Percentiles rank a stretch among this genome's conserved stretches.
phyloP scores from a whole-genome alignment of 2,888 invertebrate genomes.

The Meganola albula region DNA sequence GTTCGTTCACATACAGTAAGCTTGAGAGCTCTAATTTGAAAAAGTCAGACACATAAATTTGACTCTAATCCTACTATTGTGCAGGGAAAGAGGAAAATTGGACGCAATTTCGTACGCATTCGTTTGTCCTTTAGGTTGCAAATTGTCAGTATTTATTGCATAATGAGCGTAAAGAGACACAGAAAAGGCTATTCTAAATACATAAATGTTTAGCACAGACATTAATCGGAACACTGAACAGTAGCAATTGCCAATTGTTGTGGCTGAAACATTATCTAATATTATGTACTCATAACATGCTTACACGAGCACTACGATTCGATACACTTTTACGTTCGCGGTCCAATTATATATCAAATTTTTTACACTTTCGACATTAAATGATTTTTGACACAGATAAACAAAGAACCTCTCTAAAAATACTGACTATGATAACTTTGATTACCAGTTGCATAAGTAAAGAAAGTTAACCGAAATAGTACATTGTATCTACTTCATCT shows the following conservation, averaged over 20 bases:
- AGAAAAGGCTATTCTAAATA: constrained; percentile 38
- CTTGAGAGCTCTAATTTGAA: constrained; percentile 64
- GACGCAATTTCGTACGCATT: constrained; percentile 59
- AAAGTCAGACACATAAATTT: constrained; percentile 75
- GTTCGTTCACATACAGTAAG: constrained; percentile 55
- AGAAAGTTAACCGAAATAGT: too few species aligned
- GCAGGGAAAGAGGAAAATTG: constrained; percentile 66
- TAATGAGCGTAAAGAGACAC: constrained; percentile 50
- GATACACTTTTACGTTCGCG: constrained; percentile 61
- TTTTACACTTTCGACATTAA: constrained; percentile 45
- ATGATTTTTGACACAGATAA: too few species aligned
- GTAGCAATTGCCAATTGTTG: constrained; percentile 31
- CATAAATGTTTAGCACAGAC: constrained; percentile 23
- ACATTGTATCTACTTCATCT: too few species aligned
- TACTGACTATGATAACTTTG: too few species aligned
- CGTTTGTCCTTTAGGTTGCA: constrained; percentile 51
- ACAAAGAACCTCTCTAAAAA: too few species aligned
- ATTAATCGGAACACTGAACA: constrained; percentile 31
- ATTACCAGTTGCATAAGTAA: too few species aligned
- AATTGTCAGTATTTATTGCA: constrained; percentile 59
- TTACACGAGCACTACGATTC: constrained; percentile 45
- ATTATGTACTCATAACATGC: constrained; percentile 24
- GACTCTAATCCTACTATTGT: constrained; percentile 67
- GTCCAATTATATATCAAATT: constrained; percentile 34
- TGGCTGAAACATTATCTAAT: too few species aligned